Conservation (phyloP, 1,140 invertebrate species). For the Pogonomyrmex californicus region DNA sequence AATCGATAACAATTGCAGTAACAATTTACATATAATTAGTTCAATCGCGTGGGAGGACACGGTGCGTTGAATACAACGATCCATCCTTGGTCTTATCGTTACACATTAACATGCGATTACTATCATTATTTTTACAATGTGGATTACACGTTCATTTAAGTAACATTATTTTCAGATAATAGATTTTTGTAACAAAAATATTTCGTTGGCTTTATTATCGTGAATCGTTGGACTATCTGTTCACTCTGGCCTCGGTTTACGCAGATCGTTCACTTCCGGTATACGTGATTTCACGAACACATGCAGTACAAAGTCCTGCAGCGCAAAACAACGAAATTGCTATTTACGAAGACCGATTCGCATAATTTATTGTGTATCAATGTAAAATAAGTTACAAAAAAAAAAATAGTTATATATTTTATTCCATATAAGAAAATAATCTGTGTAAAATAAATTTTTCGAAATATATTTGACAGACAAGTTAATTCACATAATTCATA, state of each 20-base stretch:
- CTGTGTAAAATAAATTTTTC: neutral
- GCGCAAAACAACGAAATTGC: conserved; percentile 2
- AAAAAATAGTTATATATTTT: conserved; percentile 15
- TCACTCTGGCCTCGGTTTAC: conserved; percentile 16
- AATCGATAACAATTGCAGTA: conserved; percentile 13
- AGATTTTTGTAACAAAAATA: neutral
- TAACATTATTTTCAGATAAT: neutral
- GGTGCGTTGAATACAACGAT: neutral
- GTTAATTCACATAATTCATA: neutral
- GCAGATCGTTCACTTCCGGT: conserved; percentile 50
- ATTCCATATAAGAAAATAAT: neutral
- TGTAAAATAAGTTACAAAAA: neutral
- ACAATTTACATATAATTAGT: conserved; percentile 45
- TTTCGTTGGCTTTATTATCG: neutral
- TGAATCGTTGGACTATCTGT: neutral
- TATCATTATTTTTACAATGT: neutral
- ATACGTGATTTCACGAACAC: conserved; percentile 31
- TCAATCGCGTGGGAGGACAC: conserved; percentile 10
- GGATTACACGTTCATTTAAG: neutral
- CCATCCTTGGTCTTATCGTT: conserved; percentile 51
- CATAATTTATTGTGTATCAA: neutral
- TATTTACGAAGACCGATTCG: conserved; percentile 2
- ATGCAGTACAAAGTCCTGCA: conserved; percentile 5
- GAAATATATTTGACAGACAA: neutral
- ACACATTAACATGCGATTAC: conserved; percentile 26